phyloP scores from a whole-genome alignment of 2,113 vertebrate genomes.

The Pseudorasbora parva region DNA sequence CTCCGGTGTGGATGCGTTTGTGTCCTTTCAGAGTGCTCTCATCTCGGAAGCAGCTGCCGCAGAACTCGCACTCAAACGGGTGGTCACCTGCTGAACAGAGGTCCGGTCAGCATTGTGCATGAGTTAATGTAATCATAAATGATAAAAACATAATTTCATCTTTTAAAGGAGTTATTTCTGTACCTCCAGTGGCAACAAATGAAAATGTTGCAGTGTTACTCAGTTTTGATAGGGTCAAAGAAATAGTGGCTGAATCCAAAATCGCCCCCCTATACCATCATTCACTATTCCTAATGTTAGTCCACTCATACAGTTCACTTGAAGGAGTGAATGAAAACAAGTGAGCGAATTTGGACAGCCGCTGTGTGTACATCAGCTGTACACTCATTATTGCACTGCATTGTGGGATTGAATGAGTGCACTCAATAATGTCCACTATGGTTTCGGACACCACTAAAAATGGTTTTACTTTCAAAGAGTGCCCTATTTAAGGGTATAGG shows the following conservation, averaged over 20 bases:
- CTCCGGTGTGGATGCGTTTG: slow-evolving; percentile 95
- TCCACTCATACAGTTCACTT: too few relatives aligned
- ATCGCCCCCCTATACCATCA: too few relatives aligned
- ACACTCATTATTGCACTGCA: too few relatives aligned
- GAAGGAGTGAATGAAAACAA: too few relatives aligned
- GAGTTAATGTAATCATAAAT: background rate
- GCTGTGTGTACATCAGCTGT: too few relatives aligned
- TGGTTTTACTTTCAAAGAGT: too few relatives aligned
- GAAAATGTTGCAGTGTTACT: background rate
- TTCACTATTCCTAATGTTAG: too few relatives aligned
- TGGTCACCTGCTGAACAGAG: slow-evolving; percentile 83
- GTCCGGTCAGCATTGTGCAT: background rate
- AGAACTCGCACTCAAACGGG: slow-evolving; percentile 96
- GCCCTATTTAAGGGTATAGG: too few relatives aligned
- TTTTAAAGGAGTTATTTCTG: background rate
- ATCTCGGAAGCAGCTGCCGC: slow-evolving; percentile 97
- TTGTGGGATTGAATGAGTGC: too few relatives aligned
- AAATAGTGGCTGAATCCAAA: background rate
- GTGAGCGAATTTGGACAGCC: too few relatives aligned
- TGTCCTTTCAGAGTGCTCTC: slow-evolving; percentile 98
- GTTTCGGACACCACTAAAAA: too few relatives aligned
- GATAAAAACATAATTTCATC: background rate
- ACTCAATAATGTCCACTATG: too few relatives aligned
- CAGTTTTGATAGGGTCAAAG: background rate
- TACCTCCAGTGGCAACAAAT: background rate